Evolutionary conservation across 2,797 vertebrate species (phyloP).

Genomic region (Cryptoblepharus egeriae): DNA sequence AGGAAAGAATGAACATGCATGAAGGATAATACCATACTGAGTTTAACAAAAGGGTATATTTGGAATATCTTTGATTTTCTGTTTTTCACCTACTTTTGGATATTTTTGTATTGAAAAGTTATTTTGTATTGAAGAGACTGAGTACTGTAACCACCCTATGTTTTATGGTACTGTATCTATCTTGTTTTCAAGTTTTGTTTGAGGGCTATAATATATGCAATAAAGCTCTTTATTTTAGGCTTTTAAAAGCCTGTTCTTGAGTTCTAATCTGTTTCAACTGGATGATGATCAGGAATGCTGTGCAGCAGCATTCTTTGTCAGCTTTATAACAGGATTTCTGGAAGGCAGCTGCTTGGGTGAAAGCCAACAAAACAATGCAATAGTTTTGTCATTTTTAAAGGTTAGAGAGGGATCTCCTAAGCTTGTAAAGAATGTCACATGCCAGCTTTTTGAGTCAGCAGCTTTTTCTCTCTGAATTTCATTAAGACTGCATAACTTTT

Average conservation of each 20-base stretch:
- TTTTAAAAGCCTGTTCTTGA: conserved; percentile 48
- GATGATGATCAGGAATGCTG: conserved; percentile 74
- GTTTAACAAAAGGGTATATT: background rate
- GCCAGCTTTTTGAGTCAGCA: conserved; percentile 49
- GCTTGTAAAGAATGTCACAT: conserved; percentile 52
- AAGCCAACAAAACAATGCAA: conserved; percentile 63
- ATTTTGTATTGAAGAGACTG: no score
- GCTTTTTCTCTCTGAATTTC: conserved; percentile 35
- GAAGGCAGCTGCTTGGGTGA: conserved; percentile 72
- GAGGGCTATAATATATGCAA: conserved; percentile 35
- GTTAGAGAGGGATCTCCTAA: conserved; percentile 50
- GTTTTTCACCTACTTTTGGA: background rate
- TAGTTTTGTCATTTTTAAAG: conserved; percentile 60
- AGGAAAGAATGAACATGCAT: background rate
- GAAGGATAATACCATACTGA: background rate
- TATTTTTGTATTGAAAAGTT: background rate
- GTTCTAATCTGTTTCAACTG: conserved; percentile 75
- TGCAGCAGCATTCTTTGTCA: conserved; percentile 75
- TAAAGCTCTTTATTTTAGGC: conserved; percentile 31
- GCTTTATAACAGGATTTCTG: conserved; percentile 73
- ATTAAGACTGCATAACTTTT: conserved; percentile 39
- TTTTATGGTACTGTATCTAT: conserved; percentile 51
- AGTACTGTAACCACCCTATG: conserved; percentile 2
- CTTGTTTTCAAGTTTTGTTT: conserved; percentile 27
- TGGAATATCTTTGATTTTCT: background rate